phyloP scores from a whole-genome alignment of 2,888 invertebrate species.

The Oscheius sp. region DNA sequence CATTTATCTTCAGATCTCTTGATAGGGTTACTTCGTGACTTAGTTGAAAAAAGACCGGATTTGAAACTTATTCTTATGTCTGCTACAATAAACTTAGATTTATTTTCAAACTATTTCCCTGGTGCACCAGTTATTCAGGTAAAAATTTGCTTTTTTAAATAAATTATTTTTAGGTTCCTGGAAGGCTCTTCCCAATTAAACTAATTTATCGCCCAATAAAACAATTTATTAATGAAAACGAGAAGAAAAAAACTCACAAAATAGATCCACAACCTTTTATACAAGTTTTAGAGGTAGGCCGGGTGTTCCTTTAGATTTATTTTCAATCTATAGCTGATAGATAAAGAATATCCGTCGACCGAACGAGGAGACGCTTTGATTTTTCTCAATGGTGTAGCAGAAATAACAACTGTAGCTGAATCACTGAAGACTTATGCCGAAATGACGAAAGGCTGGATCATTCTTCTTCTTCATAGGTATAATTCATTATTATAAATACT shows the following conservation, averaged over 20 bases:
- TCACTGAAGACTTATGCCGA: conserved; percentile 79
- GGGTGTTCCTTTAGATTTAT: not conserved
- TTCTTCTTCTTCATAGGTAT: conserved; percentile 82
- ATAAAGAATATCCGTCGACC: conserved; percentile 83
- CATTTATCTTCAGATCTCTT: conserved; percentile 94
- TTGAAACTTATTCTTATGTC: conserved; percentile 94
- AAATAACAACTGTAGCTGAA: conserved; percentile 69
- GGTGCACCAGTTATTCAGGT: conserved; percentile 84
- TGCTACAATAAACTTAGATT: conserved; percentile 93
- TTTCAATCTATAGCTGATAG: conserved; percentile 77
- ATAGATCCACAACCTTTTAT: conserved; percentile 93
- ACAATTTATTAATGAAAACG: conserved; percentile 69
- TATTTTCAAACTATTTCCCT: conserved; percentile 92
- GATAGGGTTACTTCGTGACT: conserved; percentile 90
- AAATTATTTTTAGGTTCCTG: conserved; percentile 80
- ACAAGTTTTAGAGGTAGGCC: conserved; percentile 81
- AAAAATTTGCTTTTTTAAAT: conserved; percentile 37
- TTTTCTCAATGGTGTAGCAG: conserved; percentile 82
- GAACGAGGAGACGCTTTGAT: conserved; percentile 93
- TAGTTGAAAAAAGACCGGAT: conserved; percentile 76
- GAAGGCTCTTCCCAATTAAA: conserved; percentile 90
- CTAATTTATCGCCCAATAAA: conserved; percentile 83
- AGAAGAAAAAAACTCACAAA: conserved; percentile 77
- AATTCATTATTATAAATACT: not conserved
- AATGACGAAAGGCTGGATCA: conserved; percentile 85